These are phyloP conservation scores for Toxonevra muliebris DNA, from an alignment of 2,888 invertebrate species.

Conservation along the genomic window DNA sequence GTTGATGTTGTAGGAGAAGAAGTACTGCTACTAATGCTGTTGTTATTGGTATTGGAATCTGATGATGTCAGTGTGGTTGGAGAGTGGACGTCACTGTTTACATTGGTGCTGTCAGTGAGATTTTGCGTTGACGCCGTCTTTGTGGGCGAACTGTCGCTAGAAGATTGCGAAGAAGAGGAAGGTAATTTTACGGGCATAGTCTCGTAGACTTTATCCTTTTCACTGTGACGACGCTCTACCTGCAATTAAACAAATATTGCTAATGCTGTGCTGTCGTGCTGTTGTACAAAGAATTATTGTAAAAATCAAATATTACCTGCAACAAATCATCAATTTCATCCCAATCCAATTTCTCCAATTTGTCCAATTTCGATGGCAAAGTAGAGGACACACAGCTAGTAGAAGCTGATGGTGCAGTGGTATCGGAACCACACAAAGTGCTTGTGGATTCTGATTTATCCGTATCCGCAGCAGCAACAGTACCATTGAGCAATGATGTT, in stretches of 20 bases:
- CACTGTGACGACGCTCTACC: constrained; percentile 73
- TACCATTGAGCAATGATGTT: constrained; percentile 37
- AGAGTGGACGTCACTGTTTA: constrained; percentile 34
- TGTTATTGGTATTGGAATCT: constrained; percentile 41
- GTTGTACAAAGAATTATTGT: not conserved
- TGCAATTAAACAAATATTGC: constrained; percentile 24
- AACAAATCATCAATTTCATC: constrained; percentile 77
- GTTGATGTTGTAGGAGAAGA: constrained; percentile 49
- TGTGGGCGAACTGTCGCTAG: constrained; percentile 59
- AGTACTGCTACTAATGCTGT: constrained; percentile 39
- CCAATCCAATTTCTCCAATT: constrained; percentile 73
- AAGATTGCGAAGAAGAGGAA: constrained; percentile 68
- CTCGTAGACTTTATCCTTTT: constrained; percentile 73
- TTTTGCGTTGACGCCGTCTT: constrained; percentile 53
- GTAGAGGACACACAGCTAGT: constrained; percentile 65
- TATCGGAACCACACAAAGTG: constrained; percentile 47
- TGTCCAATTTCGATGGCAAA: constrained; percentile 73
- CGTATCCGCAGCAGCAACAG: constrained; percentile 42
- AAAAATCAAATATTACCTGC: constrained; percentile 59
- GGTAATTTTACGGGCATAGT: constrained; percentile 73
- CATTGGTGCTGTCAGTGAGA: constrained; percentile 47
- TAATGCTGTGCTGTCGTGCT: not conserved
- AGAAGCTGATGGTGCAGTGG: constrained; percentile 47
- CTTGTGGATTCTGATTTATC: constrained; percentile 53
- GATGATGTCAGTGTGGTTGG: constrained; percentile 41